Conservation (phyloP, 1,140 invertebrate genomes). For the Hormaphis cornu region DNA sequence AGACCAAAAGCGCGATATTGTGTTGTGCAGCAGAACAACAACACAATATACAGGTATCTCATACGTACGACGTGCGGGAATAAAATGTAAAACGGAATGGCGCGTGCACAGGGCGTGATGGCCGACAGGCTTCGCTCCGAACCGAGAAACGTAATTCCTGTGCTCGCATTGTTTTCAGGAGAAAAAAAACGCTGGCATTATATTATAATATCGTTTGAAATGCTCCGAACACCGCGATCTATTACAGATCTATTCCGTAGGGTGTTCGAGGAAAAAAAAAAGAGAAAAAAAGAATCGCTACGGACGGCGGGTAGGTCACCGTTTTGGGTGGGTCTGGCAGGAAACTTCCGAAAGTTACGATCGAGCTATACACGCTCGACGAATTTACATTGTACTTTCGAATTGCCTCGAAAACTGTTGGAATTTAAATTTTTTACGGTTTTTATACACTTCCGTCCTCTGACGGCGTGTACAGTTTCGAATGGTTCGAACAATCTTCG, state of each 20-base stretch:
- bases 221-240: neutral
- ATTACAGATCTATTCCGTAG: neutral
- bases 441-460: too few relatives aligned
- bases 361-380: too few relatives aligned
- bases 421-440: too few relatives aligned
- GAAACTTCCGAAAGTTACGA: too few relatives aligned
- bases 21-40: slow-evolving; percentile 9
- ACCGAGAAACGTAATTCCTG: neutral
- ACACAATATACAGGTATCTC: neutral
- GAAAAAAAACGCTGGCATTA: neutral
- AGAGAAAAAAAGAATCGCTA: too few relatives aligned
- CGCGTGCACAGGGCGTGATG: neutral
- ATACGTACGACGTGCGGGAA: neutral
- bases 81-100: neutral
- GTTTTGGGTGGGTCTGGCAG: too few relatives aligned
- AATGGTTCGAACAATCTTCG: too few relatives aligned
- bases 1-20: neutral
- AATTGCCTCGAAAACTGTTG: too few relatives aligned
- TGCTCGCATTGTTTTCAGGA: slow-evolving; percentile 1
- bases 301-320: too few relatives aligned
- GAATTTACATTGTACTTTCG: too few relatives aligned
- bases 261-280: neutral
- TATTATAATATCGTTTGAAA: neutral
- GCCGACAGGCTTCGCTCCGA: neutral
- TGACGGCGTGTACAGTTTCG: too few relatives aligned